A percentile compares a stretch with the other conserved stretches of the same genome.
phyloP scores from a whole-genome alignment of 2,888 invertebrate genomes.

The Taenaris catops region DNA sequence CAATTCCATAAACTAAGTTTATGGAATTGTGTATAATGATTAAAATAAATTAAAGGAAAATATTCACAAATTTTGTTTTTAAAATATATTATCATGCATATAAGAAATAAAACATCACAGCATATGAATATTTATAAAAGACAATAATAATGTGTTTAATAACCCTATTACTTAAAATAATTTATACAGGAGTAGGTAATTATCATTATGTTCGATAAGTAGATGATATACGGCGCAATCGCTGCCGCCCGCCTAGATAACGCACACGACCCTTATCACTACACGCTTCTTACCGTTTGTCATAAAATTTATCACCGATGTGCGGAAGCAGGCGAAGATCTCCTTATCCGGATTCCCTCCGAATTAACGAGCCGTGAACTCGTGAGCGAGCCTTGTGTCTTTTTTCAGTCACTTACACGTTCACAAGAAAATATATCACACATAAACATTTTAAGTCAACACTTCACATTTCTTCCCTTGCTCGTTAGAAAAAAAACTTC shows the following conservation, averaged over 20 bases:
- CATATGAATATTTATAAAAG: no score
- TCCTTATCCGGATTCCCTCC: constrained; percentile 55
- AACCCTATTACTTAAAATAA: no score
- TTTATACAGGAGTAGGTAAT: constrained; percentile 12
- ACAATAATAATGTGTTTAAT: no score
- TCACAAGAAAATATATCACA: constrained; percentile 46
- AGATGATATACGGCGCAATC: constrained; percentile 25
- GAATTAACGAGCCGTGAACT: constrained; percentile 73
- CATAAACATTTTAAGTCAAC: constrained; percentile 33
- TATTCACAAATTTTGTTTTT: no score
- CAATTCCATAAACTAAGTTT: no score
- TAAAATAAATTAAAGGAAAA: no score
- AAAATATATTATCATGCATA: no score
- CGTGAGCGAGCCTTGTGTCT: constrained; percentile 51
- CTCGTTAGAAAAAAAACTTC: no score
- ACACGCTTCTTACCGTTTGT: constrained; percentile 72
- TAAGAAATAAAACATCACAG: no score
- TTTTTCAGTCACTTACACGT: constrained; percentile 60
- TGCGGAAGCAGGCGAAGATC: constrained; percentile 57
- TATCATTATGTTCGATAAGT: constrained; percentile 15
- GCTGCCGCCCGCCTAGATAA: constrained; percentile 46
- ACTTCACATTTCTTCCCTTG: constrained; percentile 34
- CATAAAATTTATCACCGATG: constrained; percentile 76
- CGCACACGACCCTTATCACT: constrained; percentile 66
- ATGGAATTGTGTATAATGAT: no score